A percentile compares a stretch with the other conserved stretches of the same genome.
These are phyloP conservation scores for Bombus pyrosoma DNA, from an alignment of 1,140 invertebrate genomes.

Conservation along the genomic window DNA sequence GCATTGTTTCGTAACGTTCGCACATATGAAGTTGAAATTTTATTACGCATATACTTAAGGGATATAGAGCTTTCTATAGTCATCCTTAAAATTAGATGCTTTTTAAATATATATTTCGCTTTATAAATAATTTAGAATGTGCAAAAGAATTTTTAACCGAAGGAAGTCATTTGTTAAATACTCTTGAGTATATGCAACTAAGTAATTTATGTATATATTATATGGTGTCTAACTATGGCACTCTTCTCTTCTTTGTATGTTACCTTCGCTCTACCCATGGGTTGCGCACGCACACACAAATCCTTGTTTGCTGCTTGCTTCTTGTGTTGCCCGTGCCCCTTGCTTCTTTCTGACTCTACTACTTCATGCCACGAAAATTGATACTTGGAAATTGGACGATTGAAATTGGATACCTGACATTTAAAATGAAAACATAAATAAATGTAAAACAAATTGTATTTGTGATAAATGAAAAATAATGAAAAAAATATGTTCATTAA, in stretches of 20 bases:
- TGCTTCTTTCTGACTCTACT: constrained; percentile 75
- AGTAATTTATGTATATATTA: constrained; percentile 56
- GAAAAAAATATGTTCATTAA: constrained; percentile 53
- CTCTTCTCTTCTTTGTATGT: constrained; percentile 80
- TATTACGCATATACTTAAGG: constrained; percentile 37
- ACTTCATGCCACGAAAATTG: constrained; percentile 72
- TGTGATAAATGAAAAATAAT: constrained; percentile 59
- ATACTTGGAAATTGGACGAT: constrained; percentile 72
- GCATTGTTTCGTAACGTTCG: constrained; percentile 32
- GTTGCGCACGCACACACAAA: constrained; percentile 76
- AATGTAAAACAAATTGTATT: constrained; percentile 59
- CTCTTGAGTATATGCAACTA: constrained; percentile 59
- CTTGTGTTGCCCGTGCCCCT: constrained; percentile 77
- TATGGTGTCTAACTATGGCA: constrained; percentile 76
- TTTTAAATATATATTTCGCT: constrained; percentile 20
- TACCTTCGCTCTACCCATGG: constrained; percentile 75
- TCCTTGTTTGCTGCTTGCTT: constrained; percentile 78
- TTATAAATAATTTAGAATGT: constrained; percentile 3
- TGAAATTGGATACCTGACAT: constrained; percentile 68
- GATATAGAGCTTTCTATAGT: constrained; percentile 28
- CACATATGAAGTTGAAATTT: constrained; percentile 44
- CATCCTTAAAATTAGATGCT: not conserved
- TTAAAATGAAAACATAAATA: constrained; percentile 57
- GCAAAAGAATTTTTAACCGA: not conserved
- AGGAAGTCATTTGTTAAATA: not conserved